phyloP scores from a whole-genome alignment of 2,113 vertebrate species.

The Sarotherodon lohbergeri region DNA sequence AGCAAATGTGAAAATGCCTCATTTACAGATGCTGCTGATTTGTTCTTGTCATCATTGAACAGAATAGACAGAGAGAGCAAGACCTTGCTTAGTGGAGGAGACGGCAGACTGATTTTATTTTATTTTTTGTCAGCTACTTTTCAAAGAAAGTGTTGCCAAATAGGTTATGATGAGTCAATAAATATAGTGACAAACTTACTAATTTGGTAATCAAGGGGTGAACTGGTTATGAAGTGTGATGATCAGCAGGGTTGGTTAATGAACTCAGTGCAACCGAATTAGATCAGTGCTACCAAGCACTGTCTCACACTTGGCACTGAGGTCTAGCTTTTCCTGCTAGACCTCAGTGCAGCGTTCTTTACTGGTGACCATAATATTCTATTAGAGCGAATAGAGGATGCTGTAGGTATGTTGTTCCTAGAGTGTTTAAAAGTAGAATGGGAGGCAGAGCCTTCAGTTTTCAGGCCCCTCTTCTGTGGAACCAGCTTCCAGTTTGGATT shows the following conservation, averaged over 20 bases:
- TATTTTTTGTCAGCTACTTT: not conserved
- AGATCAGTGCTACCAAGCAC: not conserved
- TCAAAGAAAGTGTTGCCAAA: not conserved
- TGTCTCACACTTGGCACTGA: not conserved
- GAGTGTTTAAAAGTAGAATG: not conserved
- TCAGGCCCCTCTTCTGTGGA: not conserved
- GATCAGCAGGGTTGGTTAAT: not conserved
- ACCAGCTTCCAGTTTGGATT: not conserved
- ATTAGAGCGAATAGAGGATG: not conserved
- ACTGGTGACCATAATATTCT: not conserved
- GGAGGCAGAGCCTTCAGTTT: not conserved
- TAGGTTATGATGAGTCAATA: not conserved
- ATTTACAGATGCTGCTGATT: not conserved
- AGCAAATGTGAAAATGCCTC: not conserved
- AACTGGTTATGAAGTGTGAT: not conserved
- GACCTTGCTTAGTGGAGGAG: not conserved
- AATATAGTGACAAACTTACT: not conserved
- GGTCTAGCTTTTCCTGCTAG: not conserved
- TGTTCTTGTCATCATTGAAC: rapidly evolving
- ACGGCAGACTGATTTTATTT: not conserved
- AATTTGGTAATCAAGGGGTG: not conserved
- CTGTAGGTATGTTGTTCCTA: rapidly evolving
- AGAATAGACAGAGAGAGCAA: rapidly evolving
- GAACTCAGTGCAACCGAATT: rapidly evolving
- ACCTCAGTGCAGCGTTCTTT: not conserved